These are phyloP conservation scores for Siniperca undulata DNA, from an alignment of 2,797 vertebrate genomes.

Conservation along the genomic window DNA sequence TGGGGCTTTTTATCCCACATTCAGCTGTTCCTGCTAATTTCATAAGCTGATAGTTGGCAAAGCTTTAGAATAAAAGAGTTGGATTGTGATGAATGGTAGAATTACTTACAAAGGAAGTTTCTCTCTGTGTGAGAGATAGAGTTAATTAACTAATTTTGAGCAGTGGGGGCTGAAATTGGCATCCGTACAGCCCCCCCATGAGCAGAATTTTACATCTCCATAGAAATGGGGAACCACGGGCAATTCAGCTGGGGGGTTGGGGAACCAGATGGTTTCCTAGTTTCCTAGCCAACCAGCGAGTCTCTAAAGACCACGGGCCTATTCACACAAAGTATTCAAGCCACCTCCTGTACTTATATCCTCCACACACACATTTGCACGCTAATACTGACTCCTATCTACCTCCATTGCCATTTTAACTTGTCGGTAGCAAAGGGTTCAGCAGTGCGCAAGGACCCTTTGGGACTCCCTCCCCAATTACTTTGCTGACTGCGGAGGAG, in stretches of 20 bases:
- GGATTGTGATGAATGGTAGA: constrained; percentile 69
- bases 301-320: constrained; percentile 67
- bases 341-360: constrained; percentile 60
- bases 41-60: constrained; percentile 66
- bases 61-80: constrained; percentile 62
- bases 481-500: constrained; percentile 77
- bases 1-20: constrained; percentile 34
- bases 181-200: constrained; percentile 41
- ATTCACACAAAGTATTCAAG: constrained; percentile 70
- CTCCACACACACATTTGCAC: constrained; percentile 34
- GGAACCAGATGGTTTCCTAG: constrained; percentile 81
- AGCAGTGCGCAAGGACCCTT: constrained; percentile 69
- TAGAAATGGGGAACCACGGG: constrained; percentile 69
- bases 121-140: constrained; percentile 71
- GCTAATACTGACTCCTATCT: constrained; percentile 62
- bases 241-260: constrained; percentile 61
- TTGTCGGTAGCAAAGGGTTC: constrained; percentile 68
- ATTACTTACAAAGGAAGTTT: constrained; percentile 68
- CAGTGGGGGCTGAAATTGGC: constrained; percentile 70
- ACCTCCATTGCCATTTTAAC: constrained; percentile 73
- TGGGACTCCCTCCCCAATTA: constrained; percentile 85
- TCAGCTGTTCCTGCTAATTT: constrained; percentile 67
- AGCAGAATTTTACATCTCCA: constrained; percentile 68
- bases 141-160: constrained; percentile 81
- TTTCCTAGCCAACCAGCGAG: constrained; percentile 74